These are phyloP conservation scores for Drosophila arawakana DNA, from an alignment of 1,140 invertebrate species.

Conservation along the genomic window DNA sequence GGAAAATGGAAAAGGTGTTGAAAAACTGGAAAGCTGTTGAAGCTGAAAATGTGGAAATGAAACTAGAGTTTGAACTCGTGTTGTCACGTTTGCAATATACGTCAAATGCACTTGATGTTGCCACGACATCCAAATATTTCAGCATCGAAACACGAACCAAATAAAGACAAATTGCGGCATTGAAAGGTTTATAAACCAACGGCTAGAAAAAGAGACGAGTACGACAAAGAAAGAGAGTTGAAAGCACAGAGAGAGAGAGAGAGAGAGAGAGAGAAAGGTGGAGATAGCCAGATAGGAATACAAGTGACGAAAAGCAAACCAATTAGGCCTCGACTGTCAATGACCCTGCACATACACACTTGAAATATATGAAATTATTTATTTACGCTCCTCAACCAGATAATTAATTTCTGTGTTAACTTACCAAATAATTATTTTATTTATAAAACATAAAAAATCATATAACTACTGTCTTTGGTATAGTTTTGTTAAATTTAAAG, in stretches of 20 bases:
- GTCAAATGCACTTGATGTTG: slow-evolving; percentile 77
- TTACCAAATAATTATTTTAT: no score
- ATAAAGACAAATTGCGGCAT: slow-evolving; percentile 84
- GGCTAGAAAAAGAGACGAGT: not conserved
- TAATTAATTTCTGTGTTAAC: no score
- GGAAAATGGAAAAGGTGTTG: not conserved
- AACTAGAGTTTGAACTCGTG: not conserved
- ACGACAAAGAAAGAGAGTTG: not conserved
- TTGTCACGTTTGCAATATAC: slow-evolving; percentile 83
- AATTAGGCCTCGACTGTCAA: not conserved
- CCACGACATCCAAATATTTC: slow-evolving; percentile 64
- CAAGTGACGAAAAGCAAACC: no score
- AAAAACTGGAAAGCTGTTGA: not conserved
- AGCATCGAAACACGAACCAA: slow-evolving; percentile 80
- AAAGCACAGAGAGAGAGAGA: not conserved
- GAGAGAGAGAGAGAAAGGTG: not conserved
- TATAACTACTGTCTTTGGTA: no score
- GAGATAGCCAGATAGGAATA: not conserved
- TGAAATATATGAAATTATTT: no score
- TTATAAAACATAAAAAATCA: no score
- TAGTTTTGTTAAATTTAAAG: no score
- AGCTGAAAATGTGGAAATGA: not conserved
- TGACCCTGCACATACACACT: no score
- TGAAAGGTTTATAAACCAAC: slow-evolving; percentile 76
- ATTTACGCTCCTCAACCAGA: no score